phyloP scores from a whole-genome alignment of 1,140 invertebrate genomes.

The Ips nitidus region DNA sequence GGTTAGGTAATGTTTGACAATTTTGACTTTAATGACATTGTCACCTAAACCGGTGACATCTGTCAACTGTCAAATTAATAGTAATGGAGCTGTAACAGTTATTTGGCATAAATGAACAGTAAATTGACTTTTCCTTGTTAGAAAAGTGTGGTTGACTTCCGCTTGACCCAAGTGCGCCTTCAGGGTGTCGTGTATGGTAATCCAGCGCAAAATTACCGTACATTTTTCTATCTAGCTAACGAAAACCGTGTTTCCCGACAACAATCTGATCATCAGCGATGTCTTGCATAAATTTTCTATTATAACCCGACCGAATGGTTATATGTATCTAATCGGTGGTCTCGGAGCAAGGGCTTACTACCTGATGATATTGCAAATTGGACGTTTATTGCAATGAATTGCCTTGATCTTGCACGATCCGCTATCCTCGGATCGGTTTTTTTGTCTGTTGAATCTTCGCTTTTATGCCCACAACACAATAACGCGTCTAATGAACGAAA shows the following conservation, averaged over 20 bases:
- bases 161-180: too few relatives aligned
- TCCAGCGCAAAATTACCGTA: too few relatives aligned
- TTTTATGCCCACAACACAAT: background rate
- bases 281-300: constrained; percentile 25
- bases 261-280: constrained; percentile 11
- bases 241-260: constrained; percentile 4
- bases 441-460: background rate
- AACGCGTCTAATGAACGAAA: background rate
- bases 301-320: constrained; percentile 18
- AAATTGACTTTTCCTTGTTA: too few relatives aligned
- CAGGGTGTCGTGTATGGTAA: too few relatives aligned
- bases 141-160: too few relatives aligned
- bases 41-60: too few relatives aligned
- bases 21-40: too few relatives aligned
- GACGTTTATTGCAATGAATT: constrained; percentile 33
- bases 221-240: background rate
- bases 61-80: too few relatives aligned
- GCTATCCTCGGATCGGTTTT: background rate
- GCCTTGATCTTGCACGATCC: constrained; percentile 26
- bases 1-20: too few relatives aligned
- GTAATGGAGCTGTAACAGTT: too few relatives aligned
- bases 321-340: constrained; percentile 30
- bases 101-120: too few relatives aligned
- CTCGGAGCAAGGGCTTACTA: constrained; percentile 24
- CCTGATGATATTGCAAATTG: constrained; percentile 34